Evolutionary conservation across 1,140 invertebrate species (phyloP), one percentile per base, ranked within the genome.

Genomic region (Conus betulinus): DNA sequence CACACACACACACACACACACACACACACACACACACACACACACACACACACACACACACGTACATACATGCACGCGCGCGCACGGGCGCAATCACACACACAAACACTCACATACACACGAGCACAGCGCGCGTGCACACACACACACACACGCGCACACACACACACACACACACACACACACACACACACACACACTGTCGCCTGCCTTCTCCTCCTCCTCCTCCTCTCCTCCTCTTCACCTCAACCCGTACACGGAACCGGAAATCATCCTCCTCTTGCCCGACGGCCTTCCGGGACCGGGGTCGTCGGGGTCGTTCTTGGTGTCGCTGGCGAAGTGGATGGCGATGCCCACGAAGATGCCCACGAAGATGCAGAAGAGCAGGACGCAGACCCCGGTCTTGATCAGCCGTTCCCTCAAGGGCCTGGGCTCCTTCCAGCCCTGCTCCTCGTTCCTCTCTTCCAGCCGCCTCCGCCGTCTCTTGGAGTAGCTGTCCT

Each of bases 291-390:
- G 79, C 11, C 82, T 25, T 55, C 57, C 52, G 13, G 23, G 23
- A 51, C 17, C 51, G 51, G 11, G 1, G 10, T 52, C 82, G n/a
- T 8, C 52, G 39, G 91, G 91, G 60, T 67, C 82, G n/a, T 63
- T n/a, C 13, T 11, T 51, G 55, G 1, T 84, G 6, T 67, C 52
- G 25, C 74, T 85, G 84, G 20, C 71, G 71, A 87, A 87, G 60
- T 87, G 85, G 71, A 87, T 79, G 52, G 85, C 85, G 23, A 87
- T 39, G 23, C 85, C 85, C 20, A 87, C n/a, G 53, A 87, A 78
- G 27, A 87, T 74, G 67, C 85, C 85, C 51, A 87, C 25, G 71
- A 87, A 52, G 25, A 87, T 23, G 10, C 51, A n/a, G 52, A 87
- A 57, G 85, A 87, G 71, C 10, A 87, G 71, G 17, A 71, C 71